Evolutionary conservation across 2,797 vertebrate species (phyloP).

Genomic region (Ispidina picta): DNA sequence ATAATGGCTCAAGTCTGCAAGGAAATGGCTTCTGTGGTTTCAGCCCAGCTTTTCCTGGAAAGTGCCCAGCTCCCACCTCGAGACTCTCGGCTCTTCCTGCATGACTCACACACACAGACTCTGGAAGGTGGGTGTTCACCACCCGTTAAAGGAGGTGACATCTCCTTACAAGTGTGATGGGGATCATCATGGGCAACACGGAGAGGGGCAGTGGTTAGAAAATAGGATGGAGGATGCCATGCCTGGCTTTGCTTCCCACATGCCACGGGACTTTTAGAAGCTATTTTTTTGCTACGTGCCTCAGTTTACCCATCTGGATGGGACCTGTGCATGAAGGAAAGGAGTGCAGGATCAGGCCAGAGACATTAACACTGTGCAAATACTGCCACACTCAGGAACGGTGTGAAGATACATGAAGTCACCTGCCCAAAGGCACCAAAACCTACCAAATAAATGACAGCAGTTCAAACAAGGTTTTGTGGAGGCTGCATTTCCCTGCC

Average conservation of each 20-base stretch:
- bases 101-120: background rate
- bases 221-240: background rate
- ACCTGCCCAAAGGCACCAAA: slow-evolving; percentile 13
- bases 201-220: rapidly evolving
- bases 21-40: slow-evolving; percentile 41
- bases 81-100: background rate
- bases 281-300: background rate
- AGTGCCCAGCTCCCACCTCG: slow-evolving; percentile 49
- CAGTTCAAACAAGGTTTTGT: background rate
- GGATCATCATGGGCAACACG: rapidly evolving
- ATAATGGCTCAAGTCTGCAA: background rate
- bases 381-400: slow-evolving; percentile 62
- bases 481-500: background rate
- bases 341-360: background rate
- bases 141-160: background rate
- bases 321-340: background rate
- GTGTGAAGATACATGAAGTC: slow-evolving; percentile 47
- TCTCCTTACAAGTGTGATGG: background rate
- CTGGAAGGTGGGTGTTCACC: background rate
- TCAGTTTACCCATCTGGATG: slow-evolving; percentile 31
- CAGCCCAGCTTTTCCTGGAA: slow-evolving; percentile 51
- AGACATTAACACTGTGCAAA: slow-evolving; percentile 51
- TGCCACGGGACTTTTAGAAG: background rate
- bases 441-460: rapidly evolving
- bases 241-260: background rate